Conservation (phyloP, 2,113 vertebrate genomes). For the Anarhynchus alexandrinus region DNA sequence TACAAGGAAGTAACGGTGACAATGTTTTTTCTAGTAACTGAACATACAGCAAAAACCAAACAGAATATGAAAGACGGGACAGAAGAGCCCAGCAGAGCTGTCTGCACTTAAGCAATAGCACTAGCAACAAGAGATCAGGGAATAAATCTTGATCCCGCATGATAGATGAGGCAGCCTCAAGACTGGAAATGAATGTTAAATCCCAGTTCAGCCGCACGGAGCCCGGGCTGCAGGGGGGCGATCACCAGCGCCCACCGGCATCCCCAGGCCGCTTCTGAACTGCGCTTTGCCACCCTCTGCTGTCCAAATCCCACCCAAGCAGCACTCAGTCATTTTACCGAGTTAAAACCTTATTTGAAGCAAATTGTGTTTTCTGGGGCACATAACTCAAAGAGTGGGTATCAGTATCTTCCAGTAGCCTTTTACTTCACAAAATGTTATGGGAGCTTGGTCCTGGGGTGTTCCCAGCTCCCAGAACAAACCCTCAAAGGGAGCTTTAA, state of each 20-base stretch:
- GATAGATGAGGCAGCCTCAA: not conserved
- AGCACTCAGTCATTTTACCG: not conserved
- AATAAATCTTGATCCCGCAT: not conserved
- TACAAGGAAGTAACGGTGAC: not conserved
- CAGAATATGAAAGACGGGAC: not conserved
- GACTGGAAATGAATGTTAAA: not conserved
- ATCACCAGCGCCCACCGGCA: not conserved
- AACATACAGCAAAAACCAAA: not conserved
- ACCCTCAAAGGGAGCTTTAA: not conserved
- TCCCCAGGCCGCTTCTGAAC: accelerated
- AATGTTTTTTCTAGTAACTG: not conserved
- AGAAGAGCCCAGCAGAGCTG: not conserved
- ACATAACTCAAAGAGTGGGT: not conserved
- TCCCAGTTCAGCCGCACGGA: not conserved
- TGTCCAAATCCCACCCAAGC: not conserved
- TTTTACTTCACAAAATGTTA: not conserved
- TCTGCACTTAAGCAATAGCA: not conserved
- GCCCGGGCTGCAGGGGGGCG: accelerated
- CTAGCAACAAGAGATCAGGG: not conserved
- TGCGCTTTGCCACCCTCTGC: not conserved
- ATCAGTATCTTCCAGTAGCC: not conserved
- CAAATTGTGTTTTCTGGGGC: not conserved
- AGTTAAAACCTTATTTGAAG: not conserved
- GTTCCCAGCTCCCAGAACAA: not conserved
- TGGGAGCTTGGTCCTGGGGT: not conserved